Evolutionary conservation across 1,140 invertebrate species (phyloP), one percentile per base, ranked within the genome.

Genomic region (Ephestia elutella): DNA sequence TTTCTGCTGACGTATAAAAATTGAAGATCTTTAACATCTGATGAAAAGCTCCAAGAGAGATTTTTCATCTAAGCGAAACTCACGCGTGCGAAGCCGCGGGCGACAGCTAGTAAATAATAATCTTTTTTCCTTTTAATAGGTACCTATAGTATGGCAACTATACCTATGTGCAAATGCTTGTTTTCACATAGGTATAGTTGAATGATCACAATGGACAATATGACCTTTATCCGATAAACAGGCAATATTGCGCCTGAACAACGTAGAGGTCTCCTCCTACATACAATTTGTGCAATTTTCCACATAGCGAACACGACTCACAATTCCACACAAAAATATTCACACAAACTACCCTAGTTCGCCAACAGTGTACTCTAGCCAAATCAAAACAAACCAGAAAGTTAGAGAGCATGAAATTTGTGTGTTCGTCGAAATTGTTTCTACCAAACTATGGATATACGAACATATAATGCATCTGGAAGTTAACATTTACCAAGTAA

Each of bases 281-380:
- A 32, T 11, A 2, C 1, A 4, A 54, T 60, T 60, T 57, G 48
- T n/a, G 13, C 55, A 65, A 66, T 66, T 70, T 70, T 63, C 62
- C 56, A 61, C 57, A 35, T 54, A 17, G n/a, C 54, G 57, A 60
- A 28, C 60, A 67, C 30, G 48, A 25, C 55, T 62, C 25, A 66
- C 32, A 20, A 13, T 35, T 32, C 51, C 53, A 17, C 5, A 13
- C 30, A 54, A 57, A 49, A 51, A 55, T 62, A 60, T 59, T 49
- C 25, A 48, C 63, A 56, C 56, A 53, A 62, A 57, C 50, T 49
- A 32, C 21, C 21, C 20, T 15, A 44, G 38, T 44, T 44, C 10
- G 5, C 2, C 13, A 15, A 15, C 13, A 17, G 38, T 44, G 13
- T n/a, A 44, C 15, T 15, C 38, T 15, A 15, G 13, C 38, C 38